Base-by-base conservation (phyloP, 2,888 invertebrate species). In the Hypolimnas misippus region DNA sequence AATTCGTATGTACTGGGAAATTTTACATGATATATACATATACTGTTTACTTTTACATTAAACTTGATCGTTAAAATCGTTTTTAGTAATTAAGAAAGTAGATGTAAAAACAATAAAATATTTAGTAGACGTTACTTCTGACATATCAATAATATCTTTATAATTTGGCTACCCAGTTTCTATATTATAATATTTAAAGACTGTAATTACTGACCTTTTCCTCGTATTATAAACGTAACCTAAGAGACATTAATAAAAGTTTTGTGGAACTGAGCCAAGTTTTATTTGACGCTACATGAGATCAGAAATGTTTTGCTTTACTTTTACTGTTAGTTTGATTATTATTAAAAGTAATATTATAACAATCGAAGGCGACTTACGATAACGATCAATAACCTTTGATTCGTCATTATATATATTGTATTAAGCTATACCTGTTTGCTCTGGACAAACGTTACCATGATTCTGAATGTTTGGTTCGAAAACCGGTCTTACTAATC, bases 251-350 rank as follows among this genome's bases (percentile, higher is more conserved):
- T 78, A 78, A 81, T 83, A 77, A 78, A 78, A 76, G 73, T 46
- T 70, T 70, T 71, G 83, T 85, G 86, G 84, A 69, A 69, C 65
- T 46, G 62, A 65, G 79, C 83, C 84, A 84, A 84, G 67, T 77
- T 77, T 63, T 12, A 14, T 40, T 16, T 12, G n/a, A 42, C 46
- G 19, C n/a, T n/a, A 12, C 46, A 46, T 54, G 46, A 49, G 17
- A n/a, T 49, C 21, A 16, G 17, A 35, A 40, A 54, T 31, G 38
- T 38, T 59, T 56, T 51, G 46, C 19, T 52, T 46, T 46, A 57
- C 57, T 62, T 61, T 62, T 63, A 60, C 54, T 57, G 57, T 57
- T 51, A 33, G 40, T 17, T 57, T 33, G 12, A 16, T 3, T 52
- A 17, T 52, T 33, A 7, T 1, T 1, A 33, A 33, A 35, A 19